Percentiles rank a stretch among this genome's conserved stretches.
Evolutionary conservation across 1,140 invertebrate species (phyloP).

Genomic region (Melitaea cinxia): DNA sequence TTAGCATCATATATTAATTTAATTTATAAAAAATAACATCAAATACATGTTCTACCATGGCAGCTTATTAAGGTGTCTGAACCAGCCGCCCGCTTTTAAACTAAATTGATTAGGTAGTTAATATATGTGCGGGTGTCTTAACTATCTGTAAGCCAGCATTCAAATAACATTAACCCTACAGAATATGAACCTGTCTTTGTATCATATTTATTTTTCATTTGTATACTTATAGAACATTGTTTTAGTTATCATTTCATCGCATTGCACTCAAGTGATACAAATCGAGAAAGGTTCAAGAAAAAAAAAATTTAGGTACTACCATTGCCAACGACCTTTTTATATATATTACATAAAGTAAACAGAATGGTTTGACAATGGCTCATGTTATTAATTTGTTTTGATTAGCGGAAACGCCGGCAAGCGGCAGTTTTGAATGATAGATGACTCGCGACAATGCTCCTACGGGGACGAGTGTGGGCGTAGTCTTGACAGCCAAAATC

Average conservation of each 20-base stretch:
- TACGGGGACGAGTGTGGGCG: conserved; percentile 75
- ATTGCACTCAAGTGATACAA: not conserved
- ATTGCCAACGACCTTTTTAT: not conserved
- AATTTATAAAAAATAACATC: no score
- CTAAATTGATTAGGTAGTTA: conserved; percentile 26
- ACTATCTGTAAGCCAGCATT: conserved; percentile 15
- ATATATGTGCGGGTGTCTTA: conserved; percentile 31
- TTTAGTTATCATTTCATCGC: no score
- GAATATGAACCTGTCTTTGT: not conserved
- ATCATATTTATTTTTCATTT: not conserved
- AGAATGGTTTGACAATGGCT: conserved; percentile 1
- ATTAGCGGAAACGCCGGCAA: conserved; percentile 51
- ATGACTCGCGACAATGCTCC: conserved; percentile 74
- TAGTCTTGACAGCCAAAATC: conserved; percentile 77
- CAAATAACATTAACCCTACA: conserved; percentile 20
- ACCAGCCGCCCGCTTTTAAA: conserved; percentile 16
- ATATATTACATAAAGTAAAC: not conserved
- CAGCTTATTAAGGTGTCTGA: conserved; percentile 4
- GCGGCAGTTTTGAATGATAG: conserved; percentile 60
- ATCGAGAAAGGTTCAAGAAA: no score
- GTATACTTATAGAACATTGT: not conserved
- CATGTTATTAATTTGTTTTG: conserved; percentile 61
- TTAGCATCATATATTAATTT: no score
- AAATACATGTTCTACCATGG: not conserved
- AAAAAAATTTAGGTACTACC: no score